These are phyloP conservation scores for Melipona beecheii DNA, from an alignment of 2,888 invertebrate genomes.

Conservation along the genomic window DNA sequence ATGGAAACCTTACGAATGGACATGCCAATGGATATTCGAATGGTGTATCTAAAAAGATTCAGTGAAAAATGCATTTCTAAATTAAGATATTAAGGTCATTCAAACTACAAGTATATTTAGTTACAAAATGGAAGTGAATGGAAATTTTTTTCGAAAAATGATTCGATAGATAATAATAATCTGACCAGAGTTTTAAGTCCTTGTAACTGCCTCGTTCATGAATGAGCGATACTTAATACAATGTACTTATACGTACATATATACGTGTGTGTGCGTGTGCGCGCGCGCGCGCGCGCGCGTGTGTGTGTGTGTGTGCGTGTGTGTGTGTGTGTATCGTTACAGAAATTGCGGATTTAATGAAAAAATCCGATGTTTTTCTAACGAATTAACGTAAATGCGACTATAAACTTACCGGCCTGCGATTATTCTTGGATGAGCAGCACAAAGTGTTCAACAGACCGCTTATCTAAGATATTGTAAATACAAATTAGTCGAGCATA, in stretches of 20 bases:
- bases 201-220: conserved; percentile 7
- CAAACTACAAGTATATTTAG: not conserved
- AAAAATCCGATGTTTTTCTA: conserved; percentile 24
- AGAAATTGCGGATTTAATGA: conserved; percentile 6
- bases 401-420: conserved; percentile 55
- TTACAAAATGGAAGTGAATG: conserved; percentile 1
- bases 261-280: too few species aligned
- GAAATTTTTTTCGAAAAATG: conserved; percentile 7
- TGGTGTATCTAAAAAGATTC: conserved; percentile 77
- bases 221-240: not conserved
- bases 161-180: conserved; percentile 15
- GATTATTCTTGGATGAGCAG: conserved; percentile 37
- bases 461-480: conserved; percentile 54
- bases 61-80: conserved; percentile 67
- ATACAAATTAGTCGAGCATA: conserved; percentile 61
- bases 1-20: conserved; percentile 73
- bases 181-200: conserved; percentile 21
- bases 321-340: not conserved
- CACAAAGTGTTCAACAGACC: conserved; percentile 14
- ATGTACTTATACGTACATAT: not conserved
- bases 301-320: too few species aligned
- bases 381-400: conserved; percentile 30
- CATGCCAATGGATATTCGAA: conserved; percentile 77
- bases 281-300: too few species aligned
- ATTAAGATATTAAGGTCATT: conserved; percentile 12